Percentiles rank a stretch among this genome's conserved stretches.
phyloP scores from a whole-genome alignment of 2,797 vertebrate species.

The Discoglossus pictus region DNA sequence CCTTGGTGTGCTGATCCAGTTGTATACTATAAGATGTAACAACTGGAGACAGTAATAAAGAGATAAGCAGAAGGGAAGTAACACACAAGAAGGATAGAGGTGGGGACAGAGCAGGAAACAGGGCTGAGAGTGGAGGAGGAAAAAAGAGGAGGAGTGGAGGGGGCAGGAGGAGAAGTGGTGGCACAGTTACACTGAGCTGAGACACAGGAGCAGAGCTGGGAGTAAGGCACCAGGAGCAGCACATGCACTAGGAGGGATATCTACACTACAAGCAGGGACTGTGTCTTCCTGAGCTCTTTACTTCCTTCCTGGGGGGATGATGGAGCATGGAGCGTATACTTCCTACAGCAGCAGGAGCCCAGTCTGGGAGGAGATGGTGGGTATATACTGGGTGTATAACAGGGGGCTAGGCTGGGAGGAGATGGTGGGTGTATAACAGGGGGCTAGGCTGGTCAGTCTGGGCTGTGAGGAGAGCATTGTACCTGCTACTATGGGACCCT shows the following conservation, averaged over 20 bases:
- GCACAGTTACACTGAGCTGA: conserved; percentile 33
- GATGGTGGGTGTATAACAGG: too few species aligned
- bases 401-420: too few species aligned
- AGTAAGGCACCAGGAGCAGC: conserved; percentile 3
- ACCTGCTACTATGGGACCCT: too few species aligned
- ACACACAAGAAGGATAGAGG: conserved; percentile 54
- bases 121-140: conserved; percentile 49
- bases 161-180: conserved; percentile 18
- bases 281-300: conserved; percentile 11
- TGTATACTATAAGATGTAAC: too few species aligned
- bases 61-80: too few species aligned
- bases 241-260: conserved; percentile 8
- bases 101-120: conserved; percentile 47
- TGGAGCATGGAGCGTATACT: conserved; percentile 82
- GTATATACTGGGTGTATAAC: too few species aligned
- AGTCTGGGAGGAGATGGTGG: conserved; percentile 92
- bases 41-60: too few species aligned
- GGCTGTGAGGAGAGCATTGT: too few species aligned
- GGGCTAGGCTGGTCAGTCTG: too few species aligned
- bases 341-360: conserved; percentile 79
- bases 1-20: too few species aligned
- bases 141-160: conserved; percentile 49
- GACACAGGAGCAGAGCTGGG: conserved; percentile 45
- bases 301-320: conserved; percentile 51
- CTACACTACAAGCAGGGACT: conserved; percentile 21